A percentile compares a stretch with the other conserved stretches of the same genome.
These are phyloP conservation scores for Tonatia bakeri DNA, from an alignment of 2,113 vertebrate genomes.

Conservation along the genomic window DNA sequence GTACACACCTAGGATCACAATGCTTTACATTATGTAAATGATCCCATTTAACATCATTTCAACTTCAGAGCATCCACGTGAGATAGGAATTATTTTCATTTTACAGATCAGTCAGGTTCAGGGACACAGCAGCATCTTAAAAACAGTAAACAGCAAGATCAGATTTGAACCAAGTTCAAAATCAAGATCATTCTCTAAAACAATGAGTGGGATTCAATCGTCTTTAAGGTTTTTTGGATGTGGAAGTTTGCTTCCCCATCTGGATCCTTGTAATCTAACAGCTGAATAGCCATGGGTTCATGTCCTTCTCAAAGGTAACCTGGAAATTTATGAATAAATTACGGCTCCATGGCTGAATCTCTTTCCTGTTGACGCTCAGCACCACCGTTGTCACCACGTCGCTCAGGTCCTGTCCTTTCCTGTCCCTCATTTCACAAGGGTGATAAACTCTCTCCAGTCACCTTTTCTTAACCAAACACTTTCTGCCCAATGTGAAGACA, in stretches of 20 bases:
- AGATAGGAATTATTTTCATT: neutral
- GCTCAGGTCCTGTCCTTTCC: neutral
- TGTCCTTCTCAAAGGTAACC: neutral
- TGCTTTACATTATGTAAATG: neutral
- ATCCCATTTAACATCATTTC: neutral
- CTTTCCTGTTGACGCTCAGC: neutral
- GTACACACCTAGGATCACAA: neutral
- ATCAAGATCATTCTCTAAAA: neutral
- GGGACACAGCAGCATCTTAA: neutral
- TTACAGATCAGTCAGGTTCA: neutral
- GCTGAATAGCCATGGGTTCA: neutral
- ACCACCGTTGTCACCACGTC: neutral
- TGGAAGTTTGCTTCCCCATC: neutral
- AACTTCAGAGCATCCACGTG: neutral
- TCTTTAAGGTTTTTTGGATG: neutral
- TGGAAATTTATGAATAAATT: neutral
- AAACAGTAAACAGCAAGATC: neutral
- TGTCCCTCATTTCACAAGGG: neutral
- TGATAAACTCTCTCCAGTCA: neutral
- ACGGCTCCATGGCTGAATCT: rapidly evolving
- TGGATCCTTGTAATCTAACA: neutral
- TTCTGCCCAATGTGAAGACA: neutral
- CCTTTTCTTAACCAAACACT: neutral
- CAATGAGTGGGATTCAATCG: neutral
- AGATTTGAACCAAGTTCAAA: neutral